Evolutionary conservation across 2,797 vertebrate species (phyloP), one percentile per base, ranked within the genome.

Genomic region (Leptatherina wallacei): DNA sequence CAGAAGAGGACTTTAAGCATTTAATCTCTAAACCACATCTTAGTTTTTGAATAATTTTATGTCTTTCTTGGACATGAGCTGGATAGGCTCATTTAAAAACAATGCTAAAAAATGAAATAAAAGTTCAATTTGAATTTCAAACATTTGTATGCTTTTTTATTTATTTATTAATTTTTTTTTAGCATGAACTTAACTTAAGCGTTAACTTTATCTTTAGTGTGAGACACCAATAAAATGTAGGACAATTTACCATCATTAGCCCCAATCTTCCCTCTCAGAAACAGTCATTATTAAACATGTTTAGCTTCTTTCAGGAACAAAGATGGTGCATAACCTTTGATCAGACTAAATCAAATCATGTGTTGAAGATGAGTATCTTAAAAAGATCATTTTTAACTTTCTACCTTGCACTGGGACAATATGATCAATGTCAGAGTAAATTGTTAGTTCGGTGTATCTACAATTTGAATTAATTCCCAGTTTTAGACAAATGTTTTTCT

Each of bases 1-100:
- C 52, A 66, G 36, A n/a, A 61, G 1, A 36, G 24, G 3, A 42
- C 47, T 40, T 62, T 51, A 18, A n/a, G 56, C 58, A 22, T 22
- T 22, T 61, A n/a, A 61, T 56, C 51, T 72, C 3, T 36, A 42
- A 75, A 47, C 40, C 22, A 44, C 36, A 62, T 65, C 18, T 51
- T 44, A 18, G 49, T 2, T 74, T 54, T 70, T 18, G 16, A 61
- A 61, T 61, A n/a, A 29, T 16, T 24, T 52, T 65, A 35, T 22
- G 6, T 54, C n/a, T 42, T 56, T 61, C 6, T 29, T 40, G 24
- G 70, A 47, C 55, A 35, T 58, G 12, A 38, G 1, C 40, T 6
- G 40, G 38, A 47, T 2, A n/a, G 18, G 18, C 42, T 47, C 20
- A 6, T 47, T 47, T 20, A 8, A 47, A 32, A 44, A 18, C 20